Base-by-base conservation (phyloP, 2,113 vertebrate species). In the Daboia siamensis region DNA sequence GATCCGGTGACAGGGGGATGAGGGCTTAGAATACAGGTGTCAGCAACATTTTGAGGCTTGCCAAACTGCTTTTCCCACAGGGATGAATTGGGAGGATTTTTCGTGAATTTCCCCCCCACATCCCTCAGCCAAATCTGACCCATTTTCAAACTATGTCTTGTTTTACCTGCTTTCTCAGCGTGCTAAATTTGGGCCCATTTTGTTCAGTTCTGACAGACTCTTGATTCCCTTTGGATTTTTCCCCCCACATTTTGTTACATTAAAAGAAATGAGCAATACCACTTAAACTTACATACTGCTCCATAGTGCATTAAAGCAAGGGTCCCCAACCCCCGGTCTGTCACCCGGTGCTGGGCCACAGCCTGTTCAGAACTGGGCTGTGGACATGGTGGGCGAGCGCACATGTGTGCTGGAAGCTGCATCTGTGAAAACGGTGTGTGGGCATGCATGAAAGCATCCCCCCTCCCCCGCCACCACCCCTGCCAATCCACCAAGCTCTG, bases 321-420 rank as follows among this genome's bases (percentile, higher is more conserved):
- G 4, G 3, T n/a, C 26, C 59, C 61, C 61, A 64, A 64, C 61
- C 3, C 59, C 26, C 1, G 3, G 26, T 2, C 3, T 29, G 7
- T 64, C 11, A 26, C 10, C 61, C 12, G 21, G 56, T 57, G 20
- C 56, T 23, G 20, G 56, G 5, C 56, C 8, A 3, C 61, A 29
- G 24, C 61, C 61, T 64, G 3, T 64, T 64, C 1, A 0, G 11
- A 64, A 64, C 61, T 64, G 26, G 26, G 26, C 59, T 64, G 59
- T n/a, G 23, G 57, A 24, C 7, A 0, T 59, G 23, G 21, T 59
- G 61, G 11, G 61, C 0, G 0, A 64, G 11, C 1, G 0, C 2
- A 4, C 4, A 29, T 3, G 12, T 64, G 61, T 11, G 4, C 26
- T 12, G 1, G 1, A 59, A 64, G 26, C 61, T 13, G 61, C 61